Evolutionary conservation across 2,888 invertebrate genomes (phyloP).

Genomic region (Rhopalosiphum nymphaeae): DNA sequence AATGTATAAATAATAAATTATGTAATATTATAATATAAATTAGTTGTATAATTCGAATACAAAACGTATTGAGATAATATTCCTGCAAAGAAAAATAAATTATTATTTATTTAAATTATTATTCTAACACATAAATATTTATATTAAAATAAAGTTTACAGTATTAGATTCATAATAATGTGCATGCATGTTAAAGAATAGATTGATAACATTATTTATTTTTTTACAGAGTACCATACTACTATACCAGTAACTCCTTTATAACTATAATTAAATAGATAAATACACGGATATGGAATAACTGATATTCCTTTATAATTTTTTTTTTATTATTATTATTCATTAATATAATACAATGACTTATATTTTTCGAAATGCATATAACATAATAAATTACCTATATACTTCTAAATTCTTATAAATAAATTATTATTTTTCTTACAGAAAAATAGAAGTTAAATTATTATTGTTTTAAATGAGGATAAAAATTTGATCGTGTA

Average conservation of each 20-base stretch:
- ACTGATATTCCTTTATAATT: background rate
- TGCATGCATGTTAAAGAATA: background rate
- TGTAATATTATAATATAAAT: background rate
- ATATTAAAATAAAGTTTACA: too few species aligned
- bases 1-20: background rate
- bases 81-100: background rate
- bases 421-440: background rate
- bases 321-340: background rate
- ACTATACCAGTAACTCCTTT: background rate
- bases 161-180: background rate
- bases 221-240: background rate
- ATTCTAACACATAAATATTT: background rate
- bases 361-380: background rate
- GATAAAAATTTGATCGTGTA: background rate
- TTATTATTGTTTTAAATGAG: background rate
- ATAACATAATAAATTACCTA: background rate
- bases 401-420: background rate
- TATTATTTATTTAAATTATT: background rate
- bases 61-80: background rate
- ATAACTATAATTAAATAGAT: background rate
- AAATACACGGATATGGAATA: background rate
- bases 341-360: background rate
- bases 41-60: background rate
- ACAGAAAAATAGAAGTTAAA: background rate
- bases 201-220: background rate